Evolutionary conservation across 2,797 vertebrate species (phyloP), one percentile per base, ranked within the genome.

Genomic region (Artibeus lituratus): DNA sequence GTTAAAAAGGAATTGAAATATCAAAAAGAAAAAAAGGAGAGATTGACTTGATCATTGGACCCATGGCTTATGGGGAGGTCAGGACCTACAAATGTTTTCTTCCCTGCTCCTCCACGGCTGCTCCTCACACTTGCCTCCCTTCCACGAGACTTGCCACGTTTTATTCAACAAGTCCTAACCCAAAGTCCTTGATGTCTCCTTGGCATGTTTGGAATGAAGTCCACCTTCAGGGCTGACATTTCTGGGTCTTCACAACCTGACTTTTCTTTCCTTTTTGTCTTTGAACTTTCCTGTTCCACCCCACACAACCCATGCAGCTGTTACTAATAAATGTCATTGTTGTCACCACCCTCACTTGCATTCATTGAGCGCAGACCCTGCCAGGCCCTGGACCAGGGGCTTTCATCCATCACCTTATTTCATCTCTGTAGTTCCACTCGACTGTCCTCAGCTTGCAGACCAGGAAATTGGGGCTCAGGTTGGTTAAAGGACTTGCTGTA

Each of bases 291-390:
- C 12, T 67, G 44, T 83, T 32, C 24, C 47, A 35, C 12, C 35
- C 21, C 16, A 19, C 51, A 57, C n/a, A 14, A 6, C 22, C 29
- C 21, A 11, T 26, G 8, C 18, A 35, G 53, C 22, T 44, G 21
- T 2, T 6, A 8, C 39, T 9, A 76, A 4, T 2, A 4, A n/a
- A 3, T 16, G 24, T 51, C 65, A 35, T 16, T 1, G 0, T 5
- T 0, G 0, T 4, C 47, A 21, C n/a, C 26, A 39, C n/a, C 10
- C 12, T 24, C 21, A 0, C 29, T 39, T n/a, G 47, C 21, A 51
- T 42, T 51, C 57, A 26, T 0, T 19, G 22, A 69, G 42, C 1
- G 0, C 29, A 10, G 18, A 8, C 29, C 74, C 85, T 14, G 3
- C 18, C 47, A 67, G 69, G 65, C 15, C 11, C 24, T 47, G 32